A percentile compares a stretch with the other conserved stretches of the same genome.
phyloP scores from a whole-genome alignment of 2,797 vertebrate genomes.

The Acridotheres tristis region DNA sequence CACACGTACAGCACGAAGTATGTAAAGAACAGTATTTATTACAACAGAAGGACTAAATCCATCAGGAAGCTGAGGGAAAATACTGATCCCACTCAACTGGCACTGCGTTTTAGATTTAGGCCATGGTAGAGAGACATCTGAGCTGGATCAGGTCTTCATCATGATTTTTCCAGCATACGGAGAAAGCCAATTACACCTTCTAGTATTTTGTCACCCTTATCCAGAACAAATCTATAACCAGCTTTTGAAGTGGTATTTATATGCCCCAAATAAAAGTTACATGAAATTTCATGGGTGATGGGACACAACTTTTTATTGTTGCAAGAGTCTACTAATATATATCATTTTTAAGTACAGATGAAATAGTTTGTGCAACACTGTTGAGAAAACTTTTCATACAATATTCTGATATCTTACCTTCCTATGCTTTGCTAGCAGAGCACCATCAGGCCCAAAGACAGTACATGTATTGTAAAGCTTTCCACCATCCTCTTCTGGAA shows the following conservation, averaged over 20 bases:
- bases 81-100: background rate
- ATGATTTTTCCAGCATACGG: background rate
- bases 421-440: constrained; percentile 88
- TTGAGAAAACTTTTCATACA: background rate
- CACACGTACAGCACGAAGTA: background rate
- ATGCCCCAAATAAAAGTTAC: background rate
- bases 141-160: background rate
- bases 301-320: background rate
- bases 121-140: background rate
- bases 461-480: constrained; percentile 92
- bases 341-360: background rate
- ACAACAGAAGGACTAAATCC: background rate
- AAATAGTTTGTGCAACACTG: background rate
- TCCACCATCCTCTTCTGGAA: constrained; percentile 91
- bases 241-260: background rate
- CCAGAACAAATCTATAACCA: background rate
- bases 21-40: background rate
- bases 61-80: background rate
- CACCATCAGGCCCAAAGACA: constrained; percentile 92
- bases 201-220: background rate
- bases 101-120: background rate
- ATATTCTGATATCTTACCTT: constrained; percentile 79
- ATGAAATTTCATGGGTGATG: background rate
- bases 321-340: background rate
- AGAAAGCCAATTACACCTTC: background rate